A percentile compares a stretch with the other conserved stretches of the same genome.
phyloP scores from a whole-genome alignment of 2,888 invertebrate genomes.

The Idaea aversata region DNA sequence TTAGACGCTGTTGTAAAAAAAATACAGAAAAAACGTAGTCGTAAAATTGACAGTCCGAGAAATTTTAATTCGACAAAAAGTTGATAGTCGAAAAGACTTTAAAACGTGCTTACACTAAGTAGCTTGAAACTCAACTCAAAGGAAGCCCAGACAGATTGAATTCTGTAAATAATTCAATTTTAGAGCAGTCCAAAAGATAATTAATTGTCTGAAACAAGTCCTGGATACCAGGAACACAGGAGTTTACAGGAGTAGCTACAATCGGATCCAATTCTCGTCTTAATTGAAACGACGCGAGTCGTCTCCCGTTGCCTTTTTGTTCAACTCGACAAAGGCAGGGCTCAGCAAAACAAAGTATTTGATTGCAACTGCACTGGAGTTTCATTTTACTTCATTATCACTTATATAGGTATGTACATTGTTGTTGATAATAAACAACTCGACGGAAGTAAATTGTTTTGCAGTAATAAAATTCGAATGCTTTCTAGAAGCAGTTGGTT shows the following conservation, averaged over 20 bases:
- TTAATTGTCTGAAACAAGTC: background rate
- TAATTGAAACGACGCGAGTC: constrained; percentile 19
- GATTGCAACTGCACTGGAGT: background rate
- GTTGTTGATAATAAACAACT: background rate
- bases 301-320: constrained; percentile 8
- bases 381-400: constrained; percentile 1
- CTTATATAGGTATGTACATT: background rate
- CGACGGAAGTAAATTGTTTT: background rate
- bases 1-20: background rate
- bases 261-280: constrained; percentile 16
- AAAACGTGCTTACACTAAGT: background rate
- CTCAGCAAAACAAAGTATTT: background rate
- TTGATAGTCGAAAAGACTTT: background rate
- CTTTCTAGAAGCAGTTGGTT: background rate
- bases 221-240: background rate
- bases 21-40: background rate
- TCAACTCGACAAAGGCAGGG: constrained; percentile 12
- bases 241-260: constrained; percentile 9
- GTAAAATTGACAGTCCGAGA: background rate
- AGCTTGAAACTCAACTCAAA: background rate
- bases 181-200: background rate
- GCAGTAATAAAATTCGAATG: background rate
- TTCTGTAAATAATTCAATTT: background rate
- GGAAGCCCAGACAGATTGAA: background rate
- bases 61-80: background rate